Evolutionary conservation across 2,888 invertebrate genomes (phyloP).

Genomic region (Papilio protenor): DNA sequence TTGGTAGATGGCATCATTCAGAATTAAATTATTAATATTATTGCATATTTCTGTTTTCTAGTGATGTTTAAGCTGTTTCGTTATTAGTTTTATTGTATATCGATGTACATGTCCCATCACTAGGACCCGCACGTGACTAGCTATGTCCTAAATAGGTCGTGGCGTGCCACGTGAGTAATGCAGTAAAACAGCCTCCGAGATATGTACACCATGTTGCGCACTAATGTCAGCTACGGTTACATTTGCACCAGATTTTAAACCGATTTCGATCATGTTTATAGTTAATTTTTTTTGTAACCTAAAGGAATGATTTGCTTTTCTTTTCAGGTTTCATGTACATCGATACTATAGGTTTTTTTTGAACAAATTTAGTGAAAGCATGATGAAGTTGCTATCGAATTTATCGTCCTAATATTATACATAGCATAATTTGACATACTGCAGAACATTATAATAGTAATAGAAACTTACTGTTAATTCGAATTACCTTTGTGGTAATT

Average conservation of each 20-base stretch:
- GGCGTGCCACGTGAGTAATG: constrained; percentile 23
- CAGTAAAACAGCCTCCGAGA: constrained; percentile 17
- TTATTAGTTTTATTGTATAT: neutral
- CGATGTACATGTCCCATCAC: constrained; percentile 26
- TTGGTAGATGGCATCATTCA: neutral
- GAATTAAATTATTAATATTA: neutral
- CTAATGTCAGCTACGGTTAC: neutral
- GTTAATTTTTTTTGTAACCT: neutral
- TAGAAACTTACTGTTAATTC: neutral
- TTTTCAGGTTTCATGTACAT: no score
- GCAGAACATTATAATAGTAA: neutral
- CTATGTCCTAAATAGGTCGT: constrained; percentile 34
- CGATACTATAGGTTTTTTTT: no score
- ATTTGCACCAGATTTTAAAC: neutral
- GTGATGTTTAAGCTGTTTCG: neutral
- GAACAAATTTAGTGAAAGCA: no score
- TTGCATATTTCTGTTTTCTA: no score
- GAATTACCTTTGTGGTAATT: neutral
- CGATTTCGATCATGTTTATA: neutral
- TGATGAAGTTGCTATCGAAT: no score
- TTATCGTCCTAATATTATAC: no score
- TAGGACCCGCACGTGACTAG: constrained; percentile 30
- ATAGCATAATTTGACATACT: no score
- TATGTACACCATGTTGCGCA: constrained; percentile 14
- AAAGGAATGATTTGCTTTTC: no score